These are phyloP conservation scores for Mixornis gularis DNA, from an alignment of 2,113 vertebrate genomes.

Conservation along the genomic window DNA sequence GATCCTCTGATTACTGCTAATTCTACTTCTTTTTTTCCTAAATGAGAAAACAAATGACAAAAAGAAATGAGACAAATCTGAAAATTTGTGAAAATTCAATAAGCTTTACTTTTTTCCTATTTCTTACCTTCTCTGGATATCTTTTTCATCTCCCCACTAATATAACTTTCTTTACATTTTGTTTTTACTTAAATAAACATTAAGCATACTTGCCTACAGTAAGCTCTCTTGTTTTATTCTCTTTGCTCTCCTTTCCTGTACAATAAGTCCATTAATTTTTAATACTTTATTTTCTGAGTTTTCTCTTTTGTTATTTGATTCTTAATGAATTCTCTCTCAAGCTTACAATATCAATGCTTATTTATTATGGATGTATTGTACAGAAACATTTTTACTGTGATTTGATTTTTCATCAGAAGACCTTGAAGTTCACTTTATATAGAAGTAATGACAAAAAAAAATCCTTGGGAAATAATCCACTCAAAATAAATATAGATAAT, in stretches of 20 bases:
- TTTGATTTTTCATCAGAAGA: slow-evolving; percentile 48
- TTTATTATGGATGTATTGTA: slow-evolving; percentile 63
- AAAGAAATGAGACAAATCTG: slow-evolving; percentile 5
- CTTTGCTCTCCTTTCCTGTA: slow-evolving; percentile 58
- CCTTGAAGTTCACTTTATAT: slow-evolving; percentile 47
- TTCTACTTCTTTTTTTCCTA: background rate
- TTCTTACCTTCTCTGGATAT: slow-evolving; percentile 12
- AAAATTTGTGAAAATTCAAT: slow-evolving; percentile 44
- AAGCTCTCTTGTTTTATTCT: slow-evolving; percentile 63
- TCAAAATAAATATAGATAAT: slow-evolving; percentile 20
- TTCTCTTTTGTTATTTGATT: slow-evolving; percentile 60
- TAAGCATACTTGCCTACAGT: slow-evolving; percentile 47
- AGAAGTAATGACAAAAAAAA: slow-evolving; percentile 33
- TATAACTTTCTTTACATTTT: slow-evolving; percentile 57
- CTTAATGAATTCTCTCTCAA: slow-evolving; percentile 68
- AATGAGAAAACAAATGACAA: slow-evolving; percentile 1
- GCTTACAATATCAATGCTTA: slow-evolving; percentile 52
- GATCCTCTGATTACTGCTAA: slow-evolving; percentile 32
- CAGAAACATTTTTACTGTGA: slow-evolving; percentile 49
- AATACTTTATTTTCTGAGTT: slow-evolving; percentile 60
- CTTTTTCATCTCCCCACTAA: slow-evolving; percentile 46
- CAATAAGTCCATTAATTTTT: slow-evolving; percentile 67
- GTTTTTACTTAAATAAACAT: slow-evolving; percentile 67
- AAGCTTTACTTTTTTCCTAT: background rate
- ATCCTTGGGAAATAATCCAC: background rate